Evolutionary conservation across 1,140 invertebrate genomes (phyloP).

Genomic region (Augochlora pura): DNA sequence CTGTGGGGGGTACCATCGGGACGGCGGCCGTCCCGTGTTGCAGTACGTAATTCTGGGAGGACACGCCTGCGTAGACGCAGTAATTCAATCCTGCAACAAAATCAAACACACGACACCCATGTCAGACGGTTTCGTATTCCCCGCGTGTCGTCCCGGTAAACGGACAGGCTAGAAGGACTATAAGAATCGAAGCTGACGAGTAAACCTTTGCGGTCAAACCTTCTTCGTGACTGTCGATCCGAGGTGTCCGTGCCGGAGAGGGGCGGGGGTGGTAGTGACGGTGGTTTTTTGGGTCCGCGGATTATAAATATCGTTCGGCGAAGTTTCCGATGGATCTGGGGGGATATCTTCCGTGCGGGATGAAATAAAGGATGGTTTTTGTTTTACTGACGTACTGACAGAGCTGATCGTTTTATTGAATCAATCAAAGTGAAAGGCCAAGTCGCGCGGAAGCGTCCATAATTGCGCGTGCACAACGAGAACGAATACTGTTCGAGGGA

Average conservation of each 20-base stretch:
- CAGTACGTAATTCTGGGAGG: slow-evolving; percentile 5
- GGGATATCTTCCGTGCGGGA: slow-evolving; percentile 27
- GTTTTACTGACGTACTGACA: not conserved
- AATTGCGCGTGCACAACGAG: too few relatives aligned
- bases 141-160: not conserved
- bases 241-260: too few relatives aligned
- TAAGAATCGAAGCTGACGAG: slow-evolving; percentile 11
- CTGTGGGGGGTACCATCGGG: not conserved
- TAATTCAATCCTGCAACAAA: slow-evolving; percentile 58
- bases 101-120: slow-evolving; percentile 39
- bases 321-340: not conserved
- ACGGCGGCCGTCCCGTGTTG: not conserved
- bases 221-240: slow-evolving; percentile 32
- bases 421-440: not conserved
- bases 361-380: slow-evolving; percentile 1
- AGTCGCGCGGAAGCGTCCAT: not conserved
- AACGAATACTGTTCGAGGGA: too few relatives aligned
- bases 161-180: slow-evolving; percentile 6
- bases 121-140: slow-evolving; percentile 34
- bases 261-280: too few relatives aligned
- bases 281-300: too few relatives aligned
- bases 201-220: slow-evolving; percentile 19
- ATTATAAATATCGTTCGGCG: too few relatives aligned
- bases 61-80: slow-evolving; percentile 3
- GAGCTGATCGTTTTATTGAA: slow-evolving; percentile 8